Percentiles rank a stretch among this genome's conserved stretches.
phyloP scores from a whole-genome alignment of 2,113 vertebrate species.

The Sclerurus mexicanus region DNA sequence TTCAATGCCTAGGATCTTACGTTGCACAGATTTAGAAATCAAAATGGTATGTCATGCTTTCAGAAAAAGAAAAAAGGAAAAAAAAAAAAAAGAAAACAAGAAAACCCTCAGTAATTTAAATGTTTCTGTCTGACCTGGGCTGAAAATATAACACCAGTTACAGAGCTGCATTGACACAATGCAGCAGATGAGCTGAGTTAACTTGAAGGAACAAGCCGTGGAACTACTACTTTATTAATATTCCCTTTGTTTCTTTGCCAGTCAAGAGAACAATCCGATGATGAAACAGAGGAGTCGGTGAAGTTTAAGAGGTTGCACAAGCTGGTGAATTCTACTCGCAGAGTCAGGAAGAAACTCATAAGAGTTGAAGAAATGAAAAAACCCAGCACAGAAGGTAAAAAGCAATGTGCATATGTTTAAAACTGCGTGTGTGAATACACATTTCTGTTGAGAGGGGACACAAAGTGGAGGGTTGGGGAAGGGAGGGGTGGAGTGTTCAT shows the following conservation, averaged over 20 bases:
- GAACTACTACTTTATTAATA: conserved; percentile 57
- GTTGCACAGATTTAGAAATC: conserved; percentile 45
- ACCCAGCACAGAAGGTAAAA: conserved; percentile 88
- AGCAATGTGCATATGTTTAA: background rate
- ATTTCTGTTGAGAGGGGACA: background rate
- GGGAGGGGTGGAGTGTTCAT: background rate
- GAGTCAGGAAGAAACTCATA: conserved; percentile 95
- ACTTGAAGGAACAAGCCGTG: background rate
- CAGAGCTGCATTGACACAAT: background rate
- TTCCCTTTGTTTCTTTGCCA: conserved; percentile 77
- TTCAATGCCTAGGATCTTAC: conserved; percentile 33
- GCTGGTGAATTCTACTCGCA: conserved; percentile 95
- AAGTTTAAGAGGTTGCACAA: conserved; percentile 98
- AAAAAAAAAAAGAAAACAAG: background rate
- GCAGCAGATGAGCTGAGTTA: conserved; percentile 6
- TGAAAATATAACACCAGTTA: conserved; percentile 4
- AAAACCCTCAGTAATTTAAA: background rate
- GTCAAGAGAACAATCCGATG: conserved; percentile 97
- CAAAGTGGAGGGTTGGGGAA: background rate
- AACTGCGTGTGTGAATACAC: background rate
- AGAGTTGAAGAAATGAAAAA: conserved; percentile 96
- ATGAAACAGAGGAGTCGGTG: conserved; percentile 95
- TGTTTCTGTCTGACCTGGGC: background rate
- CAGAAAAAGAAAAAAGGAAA: background rate
- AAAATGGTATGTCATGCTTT: conserved; percentile 67